Percentiles rank a stretch among this genome's conserved stretches.
Conservation (phyloP, 2,888 invertebrate genomes). For the Stenolophus ochropezus region DNA sequence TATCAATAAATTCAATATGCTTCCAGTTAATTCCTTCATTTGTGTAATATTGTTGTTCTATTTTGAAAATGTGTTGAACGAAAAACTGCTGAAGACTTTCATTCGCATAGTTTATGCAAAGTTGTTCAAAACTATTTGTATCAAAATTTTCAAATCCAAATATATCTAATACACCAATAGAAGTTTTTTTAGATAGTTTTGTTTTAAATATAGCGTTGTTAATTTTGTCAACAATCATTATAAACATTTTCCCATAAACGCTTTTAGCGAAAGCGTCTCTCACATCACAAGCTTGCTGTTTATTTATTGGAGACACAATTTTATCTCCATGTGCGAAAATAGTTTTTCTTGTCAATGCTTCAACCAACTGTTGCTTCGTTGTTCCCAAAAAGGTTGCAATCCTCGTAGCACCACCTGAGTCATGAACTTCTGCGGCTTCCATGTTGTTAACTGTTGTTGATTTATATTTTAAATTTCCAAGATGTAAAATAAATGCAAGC, state of each 20-base stretch:
- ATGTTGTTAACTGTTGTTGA: conserved; percentile 84
- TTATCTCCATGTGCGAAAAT: conserved; percentile 90
- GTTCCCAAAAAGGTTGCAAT: conserved; percentile 85
- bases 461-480: conserved; percentile 93
- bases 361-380: conserved; percentile 80
- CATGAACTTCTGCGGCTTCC: conserved; percentile 90
- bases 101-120: conserved; percentile 98
- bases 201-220: conserved; percentile 88
- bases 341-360: conserved; percentile 90
- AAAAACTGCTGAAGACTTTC: conserved; percentile 98
- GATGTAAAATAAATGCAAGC: conserved; percentile 90
- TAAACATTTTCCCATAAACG: conserved; percentile 93
- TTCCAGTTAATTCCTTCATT: conserved; percentile 93
- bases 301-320: conserved; percentile 84
- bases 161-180: conserved; percentile 95
- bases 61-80: conserved; percentile 94
- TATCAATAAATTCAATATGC: conserved; percentile 93
- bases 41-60: conserved; percentile 95
- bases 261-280: conserved; percentile 95
- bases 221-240: conserved; percentile 91
- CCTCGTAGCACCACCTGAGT: conserved; percentile 80
- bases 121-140: conserved; percentile 94
- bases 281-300: conserved; percentile 86
- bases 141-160: conserved; percentile 98
- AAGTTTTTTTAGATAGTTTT: conserved; percentile 77